Percentiles rank a stretch among this genome's conserved stretches.
These are phyloP conservation scores for Medauroidea extradentata DNA, from an alignment of 1,140 invertebrate species.

Conservation along the genomic window DNA sequence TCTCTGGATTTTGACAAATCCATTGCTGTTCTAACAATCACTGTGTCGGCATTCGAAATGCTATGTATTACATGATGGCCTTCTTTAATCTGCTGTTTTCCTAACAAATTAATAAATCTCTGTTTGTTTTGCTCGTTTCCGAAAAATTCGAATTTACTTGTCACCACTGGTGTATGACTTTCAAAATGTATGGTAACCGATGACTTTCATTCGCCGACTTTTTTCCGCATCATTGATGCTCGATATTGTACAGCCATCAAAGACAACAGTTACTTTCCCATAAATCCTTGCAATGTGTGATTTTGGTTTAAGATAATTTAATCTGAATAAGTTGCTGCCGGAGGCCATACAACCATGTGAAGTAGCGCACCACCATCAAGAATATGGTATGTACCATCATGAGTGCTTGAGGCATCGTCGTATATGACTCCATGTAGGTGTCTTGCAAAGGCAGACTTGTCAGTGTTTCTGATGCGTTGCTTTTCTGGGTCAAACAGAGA, in stretches of 20 bases:
- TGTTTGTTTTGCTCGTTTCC: conserved; percentile 7
- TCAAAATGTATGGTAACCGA: conserved; percentile 5
- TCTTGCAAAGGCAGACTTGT: conserved; percentile 1
- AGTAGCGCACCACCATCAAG: conserved; percentile 7
- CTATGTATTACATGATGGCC: conserved; percentile 1
- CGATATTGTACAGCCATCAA: conserved; percentile 3
- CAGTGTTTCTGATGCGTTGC: conserved; percentile 3
- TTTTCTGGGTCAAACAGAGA: background rate
- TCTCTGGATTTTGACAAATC: background rate
- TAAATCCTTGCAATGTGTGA: background rate
- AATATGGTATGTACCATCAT: background rate
- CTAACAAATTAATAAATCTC: conserved; percentile 2
- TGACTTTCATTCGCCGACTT: conserved; percentile 1
- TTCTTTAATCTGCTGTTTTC: background rate
- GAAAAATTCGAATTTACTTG: conserved; percentile 3
- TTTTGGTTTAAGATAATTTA: background rate
- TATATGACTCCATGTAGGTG: background rate
- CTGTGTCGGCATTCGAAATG: conserved; percentile 5
- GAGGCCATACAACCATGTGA: background rate
- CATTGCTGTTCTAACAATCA: conserved; percentile 7
- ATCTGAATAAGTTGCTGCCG: background rate
- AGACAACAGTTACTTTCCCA: conserved; percentile 4
- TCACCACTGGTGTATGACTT: background rate
- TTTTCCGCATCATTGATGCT: conserved; percentile 7
- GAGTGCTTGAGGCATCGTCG: background rate